Conservation (phyloP, 1,140 invertebrate genomes). For the Orchesella cincta region DNA sequence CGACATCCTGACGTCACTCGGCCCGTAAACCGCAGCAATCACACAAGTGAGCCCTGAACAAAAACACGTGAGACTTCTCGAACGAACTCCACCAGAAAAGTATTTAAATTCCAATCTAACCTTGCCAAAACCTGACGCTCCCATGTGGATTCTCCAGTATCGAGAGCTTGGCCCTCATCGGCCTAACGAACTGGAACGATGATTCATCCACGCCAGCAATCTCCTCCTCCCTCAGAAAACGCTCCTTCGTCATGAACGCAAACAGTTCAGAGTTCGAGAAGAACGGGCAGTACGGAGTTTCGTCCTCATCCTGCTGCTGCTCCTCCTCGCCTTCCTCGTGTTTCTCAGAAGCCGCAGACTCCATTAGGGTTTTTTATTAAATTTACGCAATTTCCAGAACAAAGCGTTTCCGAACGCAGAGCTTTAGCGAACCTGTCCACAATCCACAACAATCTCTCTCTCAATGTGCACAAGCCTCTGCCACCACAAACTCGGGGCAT, state of each 20-base stretch:
- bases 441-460: no score
- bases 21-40: slow-evolving; percentile 43
- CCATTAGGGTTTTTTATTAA: no score
- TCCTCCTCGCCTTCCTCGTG: neutral
- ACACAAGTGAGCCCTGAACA: slow-evolving; percentile 44
- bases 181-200: slow-evolving; percentile 31
- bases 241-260: neutral
- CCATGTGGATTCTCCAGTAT: slow-evolving; percentile 46
- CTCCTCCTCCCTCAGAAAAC: neutral
- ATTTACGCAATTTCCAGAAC: no score
- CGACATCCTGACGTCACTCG: slow-evolving; percentile 43
- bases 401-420: no score
- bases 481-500: no score
- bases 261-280: neutral
- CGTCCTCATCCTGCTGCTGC: neutral
- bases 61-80: no score
- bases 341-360: neutral
- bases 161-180: slow-evolving; percentile 32
- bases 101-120: slow-evolving; percentile 33
- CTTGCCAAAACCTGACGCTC: slow-evolving; percentile 43
- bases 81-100: neutral
- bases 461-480: no score
- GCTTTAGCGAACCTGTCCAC: no score
- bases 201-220: neutral
- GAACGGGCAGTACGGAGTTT: neutral